phyloP scores from a whole-genome alignment of 2,797 vertebrate genomes.

The Cryptoblepharus egeriae region DNA sequence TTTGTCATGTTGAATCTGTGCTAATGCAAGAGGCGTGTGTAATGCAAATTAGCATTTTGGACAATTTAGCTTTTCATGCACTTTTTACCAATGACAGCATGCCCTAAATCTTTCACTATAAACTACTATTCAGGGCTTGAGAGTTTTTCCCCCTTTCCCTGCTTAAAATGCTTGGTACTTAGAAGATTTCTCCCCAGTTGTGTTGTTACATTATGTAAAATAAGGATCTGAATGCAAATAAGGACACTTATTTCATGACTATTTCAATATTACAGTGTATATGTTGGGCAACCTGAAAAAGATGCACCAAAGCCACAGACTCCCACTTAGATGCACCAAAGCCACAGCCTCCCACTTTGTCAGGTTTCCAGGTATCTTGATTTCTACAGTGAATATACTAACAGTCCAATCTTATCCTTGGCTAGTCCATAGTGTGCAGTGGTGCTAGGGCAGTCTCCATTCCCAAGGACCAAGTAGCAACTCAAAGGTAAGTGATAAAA shows the following conservation, averaged over 20 bases:
- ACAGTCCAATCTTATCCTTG: too few relatives aligned
- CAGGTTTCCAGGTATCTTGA: too few relatives aligned
- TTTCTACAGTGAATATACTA: too few relatives aligned
- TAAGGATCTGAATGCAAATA: too few relatives aligned
- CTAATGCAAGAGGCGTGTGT: not conserved
- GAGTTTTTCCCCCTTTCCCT: constrained; percentile 22
- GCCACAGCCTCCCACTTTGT: too few relatives aligned
- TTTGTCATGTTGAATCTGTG: not conserved
- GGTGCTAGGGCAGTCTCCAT: too few relatives aligned
- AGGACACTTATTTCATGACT: not conserved
- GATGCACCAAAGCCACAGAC: too few relatives aligned
- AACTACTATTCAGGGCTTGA: not conserved
- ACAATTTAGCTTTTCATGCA: not conserved
- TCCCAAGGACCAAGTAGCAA: too few relatives aligned
- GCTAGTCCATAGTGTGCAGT: too few relatives aligned
- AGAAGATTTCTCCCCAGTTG: not conserved
- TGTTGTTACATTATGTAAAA: not conserved
- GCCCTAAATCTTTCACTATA: not conserved
- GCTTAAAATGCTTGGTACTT: constrained; percentile 38
- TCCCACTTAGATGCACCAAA: too few relatives aligned
- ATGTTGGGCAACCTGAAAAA: not conserved
- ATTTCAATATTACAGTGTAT: not conserved
- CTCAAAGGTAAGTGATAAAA: too few relatives aligned
- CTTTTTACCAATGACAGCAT: not conserved
- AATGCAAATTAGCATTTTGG: not conserved